phyloP scores from a whole-genome alignment of 1,140 invertebrate genomes.

The Hylaeus anthracinus region DNA sequence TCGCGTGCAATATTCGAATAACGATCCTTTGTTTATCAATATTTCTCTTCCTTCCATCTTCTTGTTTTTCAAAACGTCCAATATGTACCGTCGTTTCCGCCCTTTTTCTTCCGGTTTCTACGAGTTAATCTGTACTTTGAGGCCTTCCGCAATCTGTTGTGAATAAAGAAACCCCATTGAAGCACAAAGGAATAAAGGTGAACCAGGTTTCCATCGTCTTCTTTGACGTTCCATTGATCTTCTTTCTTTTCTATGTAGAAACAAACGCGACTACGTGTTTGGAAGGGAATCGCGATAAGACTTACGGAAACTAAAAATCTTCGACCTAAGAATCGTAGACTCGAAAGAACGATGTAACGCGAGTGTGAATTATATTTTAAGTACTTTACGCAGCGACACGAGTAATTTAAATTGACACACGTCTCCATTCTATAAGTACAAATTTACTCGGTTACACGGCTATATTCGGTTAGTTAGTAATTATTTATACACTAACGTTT shows the following conservation, averaged over 20 bases:
- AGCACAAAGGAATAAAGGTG: background rate
- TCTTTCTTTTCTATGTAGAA: background rate
- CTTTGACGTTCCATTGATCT: background rate
- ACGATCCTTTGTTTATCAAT: background rate
- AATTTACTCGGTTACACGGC: background rate
- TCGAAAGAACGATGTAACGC: background rate
- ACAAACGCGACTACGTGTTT: background rate
- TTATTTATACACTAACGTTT: too few relatives aligned
- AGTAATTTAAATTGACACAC: background rate
- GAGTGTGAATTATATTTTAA: background rate
- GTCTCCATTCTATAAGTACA: background rate
- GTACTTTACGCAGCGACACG: background rate
- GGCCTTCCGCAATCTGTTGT: constrained; percentile 17
- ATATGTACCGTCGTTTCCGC: background rate
- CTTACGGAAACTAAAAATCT: too few relatives aligned
- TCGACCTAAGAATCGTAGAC: background rate
- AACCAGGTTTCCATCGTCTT: background rate
- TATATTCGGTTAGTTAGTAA: too few relatives aligned
- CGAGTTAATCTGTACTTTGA: constrained; percentile 3
- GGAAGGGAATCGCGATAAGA: background rate
- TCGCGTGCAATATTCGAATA: background rate
- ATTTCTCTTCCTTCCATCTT: background rate
- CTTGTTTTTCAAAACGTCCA: background rate
- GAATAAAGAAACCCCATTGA: constrained; percentile 21
- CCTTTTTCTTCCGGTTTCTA: too few relatives aligned